Evolutionary conservation across 1,140 invertebrate species (phyloP), one percentile per base, ranked within the genome.

Genomic region (Pseudomyrmex cubaensis): DNA sequence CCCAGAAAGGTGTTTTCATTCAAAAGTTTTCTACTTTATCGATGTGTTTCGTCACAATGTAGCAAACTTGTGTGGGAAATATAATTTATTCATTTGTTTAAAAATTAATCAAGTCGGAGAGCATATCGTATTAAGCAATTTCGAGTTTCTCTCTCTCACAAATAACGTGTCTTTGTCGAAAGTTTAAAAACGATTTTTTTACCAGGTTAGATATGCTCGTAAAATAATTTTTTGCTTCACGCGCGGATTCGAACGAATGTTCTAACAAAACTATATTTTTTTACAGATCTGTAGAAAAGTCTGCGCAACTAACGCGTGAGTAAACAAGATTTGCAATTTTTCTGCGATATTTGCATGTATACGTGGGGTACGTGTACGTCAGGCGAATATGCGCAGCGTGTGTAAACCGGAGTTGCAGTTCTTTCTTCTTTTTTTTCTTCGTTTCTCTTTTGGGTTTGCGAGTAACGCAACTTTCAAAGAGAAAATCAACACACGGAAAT

Each of bases 401-500:
- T 35, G 52, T n/a, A 17, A n/a, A 22, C 35, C 2, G 5, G 59
- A 20, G 25, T 75, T 74, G 52, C 10, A 2, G 17, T 48, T 67
- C 15, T 22, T 66, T 66, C 67, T 67, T 56, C n/a, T 10, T 59
- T 46, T 54, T 35, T 35, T 35, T 35, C 35, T 35, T 35, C 0
- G 35, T 35, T 35, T 35, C 35, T 35, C 35, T 35, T 35, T 35
- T 7, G 35, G 44, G 56, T 64, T 69, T 44, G 22, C 50, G 22
- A 70, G 17, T 10, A 5, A 13, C 2, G 17, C 67, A 72, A 85
- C 10, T 73, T 69, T 35, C 52, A 62, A 69, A 52, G 35, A 44
- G 35, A 59, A 44, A 64, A 35, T 74, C 69, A 48, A 56, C 35
- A 62, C 12, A n/a, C 9, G 35, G 20, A 84, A 62, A 88, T 64